phyloP scores from a whole-genome alignment of 35 echinoderm and acorn worm species.

The Apostichopus californicus region DNA sequence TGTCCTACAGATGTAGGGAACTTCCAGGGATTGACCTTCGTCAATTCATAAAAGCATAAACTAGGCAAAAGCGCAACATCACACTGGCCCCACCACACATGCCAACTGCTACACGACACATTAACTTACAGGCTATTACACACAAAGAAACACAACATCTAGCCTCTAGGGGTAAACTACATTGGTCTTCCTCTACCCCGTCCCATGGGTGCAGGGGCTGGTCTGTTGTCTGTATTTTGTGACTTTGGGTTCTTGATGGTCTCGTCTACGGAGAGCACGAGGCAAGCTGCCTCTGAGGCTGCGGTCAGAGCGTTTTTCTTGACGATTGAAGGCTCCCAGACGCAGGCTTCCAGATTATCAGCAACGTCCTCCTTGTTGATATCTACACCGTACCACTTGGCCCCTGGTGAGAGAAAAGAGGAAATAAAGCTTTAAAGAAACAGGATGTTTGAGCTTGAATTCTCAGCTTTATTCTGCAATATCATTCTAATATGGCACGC shows the following conservation, averaged over 20 bases:
- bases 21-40: not conserved
- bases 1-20: not conserved
- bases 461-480: too few species aligned
- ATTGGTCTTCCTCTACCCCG: constrained; percentile 91
- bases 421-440: too few species aligned
- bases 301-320: constrained; percentile 99
- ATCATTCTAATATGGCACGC: too few species aligned
- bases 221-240: constrained; percentile 71
- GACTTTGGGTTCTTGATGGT: constrained; percentile 98
- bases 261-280: constrained; percentile 95
- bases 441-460: too few species aligned
- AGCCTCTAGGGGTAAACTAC: constrained; percentile 25
- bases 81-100: not conserved
- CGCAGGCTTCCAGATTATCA: constrained; percentile 94
- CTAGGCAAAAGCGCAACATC: not conserved
- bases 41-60: not conserved
- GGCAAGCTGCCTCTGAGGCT: constrained; percentile 92
- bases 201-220: constrained; percentile 73
- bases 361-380: constrained; percentile 92
- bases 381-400: constrained; percentile 95
- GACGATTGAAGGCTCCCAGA: constrained; percentile 97
- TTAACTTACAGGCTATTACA: not conserved
- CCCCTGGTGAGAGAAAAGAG: constrained; percentile 52
- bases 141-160: constrained; percentile 5
- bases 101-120: constrained; percentile 14